Evolutionary conservation across 2,888 invertebrate species (phyloP), one percentile per base, ranked within the genome.

Genomic region (Schrankia costaestrigalis): DNA sequence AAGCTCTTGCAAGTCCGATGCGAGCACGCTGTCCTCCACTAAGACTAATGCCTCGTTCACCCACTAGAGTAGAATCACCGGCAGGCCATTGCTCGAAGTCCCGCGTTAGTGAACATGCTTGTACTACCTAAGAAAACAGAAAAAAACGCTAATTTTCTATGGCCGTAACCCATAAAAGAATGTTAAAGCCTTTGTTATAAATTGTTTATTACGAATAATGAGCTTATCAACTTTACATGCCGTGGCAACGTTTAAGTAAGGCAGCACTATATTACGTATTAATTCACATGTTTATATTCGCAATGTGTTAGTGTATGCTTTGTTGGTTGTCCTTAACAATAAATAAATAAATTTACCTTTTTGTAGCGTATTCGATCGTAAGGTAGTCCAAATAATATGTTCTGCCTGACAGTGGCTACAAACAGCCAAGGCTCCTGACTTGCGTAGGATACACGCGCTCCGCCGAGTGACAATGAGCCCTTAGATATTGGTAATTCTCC

Each of bases 1-100:
- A 89, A 3, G 95, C 93, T 46, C 95, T 86, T 0, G 93, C 94
- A 24, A 95, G 84, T 49, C 93, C 93, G 35, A 96, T 91, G 39
- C 95, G 89, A 1, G 95, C 95, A 41, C 93, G 91, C 79, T 95
- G 95, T 0, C 95, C 95, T 0, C 95, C 95, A 57, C 94, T 94
- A 26, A 96, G 80, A 30, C 92, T 91, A 36, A 92, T 90, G 8
- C 95, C 95, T 37, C 93, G 84, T 63, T 95, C 95, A 0, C 95
- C 95, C 1, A 96, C 93, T 39, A 93, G 62, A 0, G 94, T 94
- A 27, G 89, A 78, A 63, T 95, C 95, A 0, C 94, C 93, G 7
- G 91, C 82, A 0, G 93, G 91, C 33, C 95, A 81, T 51, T 91
- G 89, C 29, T 91, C 90, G 54, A 95, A 90, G 71, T 95, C 95